These are phyloP conservation scores for Drosophila eugracilis DNA, from an alignment of 1,140 invertebrate genomes.

Conservation along the genomic window DNA sequence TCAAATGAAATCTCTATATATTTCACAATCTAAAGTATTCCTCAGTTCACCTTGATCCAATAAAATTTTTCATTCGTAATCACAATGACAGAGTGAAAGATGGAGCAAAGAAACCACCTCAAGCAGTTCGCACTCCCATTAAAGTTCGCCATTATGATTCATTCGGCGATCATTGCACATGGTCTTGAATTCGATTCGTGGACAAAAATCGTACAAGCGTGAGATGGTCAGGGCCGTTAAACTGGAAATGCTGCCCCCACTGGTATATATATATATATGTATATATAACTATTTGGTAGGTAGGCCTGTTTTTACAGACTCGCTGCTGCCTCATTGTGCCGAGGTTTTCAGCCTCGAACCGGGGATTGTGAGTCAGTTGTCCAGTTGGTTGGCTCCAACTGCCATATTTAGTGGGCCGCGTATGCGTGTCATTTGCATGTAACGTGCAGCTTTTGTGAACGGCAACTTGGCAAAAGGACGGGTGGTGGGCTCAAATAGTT, in stretches of 20 bases:
- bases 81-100: slow-evolving; percentile 31
- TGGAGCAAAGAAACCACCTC: slow-evolving; percentile 23
- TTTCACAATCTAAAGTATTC: slow-evolving; percentile 1
- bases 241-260: slow-evolving; percentile 31
- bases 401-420: slow-evolving; percentile 27
- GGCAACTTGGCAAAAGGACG: slow-evolving; percentile 13
- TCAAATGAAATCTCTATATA: background rate
- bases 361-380: slow-evolving; percentile 41
- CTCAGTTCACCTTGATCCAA: slow-evolving; percentile 34
- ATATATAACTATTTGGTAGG: no score
- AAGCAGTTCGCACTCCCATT: slow-evolving; percentile 31
- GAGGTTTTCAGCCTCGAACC: slow-evolving; percentile 9
- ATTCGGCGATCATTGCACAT: slow-evolving; percentile 36
- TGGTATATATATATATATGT: background rate
- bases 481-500: slow-evolving; percentile 24
- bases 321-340: slow-evolving; percentile 9
- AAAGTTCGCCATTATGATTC: slow-evolving; percentile 7
- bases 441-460: slow-evolving; percentile 33
- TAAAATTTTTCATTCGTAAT: slow-evolving; percentile 29
- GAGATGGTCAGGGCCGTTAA: slow-evolving; percentile 69
- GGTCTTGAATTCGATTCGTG: slow-evolving; percentile 56
- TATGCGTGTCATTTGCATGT: slow-evolving; percentile 63
- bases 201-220: slow-evolving; percentile 50
- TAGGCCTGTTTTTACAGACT: slow-evolving; percentile 43
- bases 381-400: slow-evolving; percentile 29